Base-by-base conservation (phyloP, 2,113 vertebrate genomes). In the Carassius carassius region DNA sequence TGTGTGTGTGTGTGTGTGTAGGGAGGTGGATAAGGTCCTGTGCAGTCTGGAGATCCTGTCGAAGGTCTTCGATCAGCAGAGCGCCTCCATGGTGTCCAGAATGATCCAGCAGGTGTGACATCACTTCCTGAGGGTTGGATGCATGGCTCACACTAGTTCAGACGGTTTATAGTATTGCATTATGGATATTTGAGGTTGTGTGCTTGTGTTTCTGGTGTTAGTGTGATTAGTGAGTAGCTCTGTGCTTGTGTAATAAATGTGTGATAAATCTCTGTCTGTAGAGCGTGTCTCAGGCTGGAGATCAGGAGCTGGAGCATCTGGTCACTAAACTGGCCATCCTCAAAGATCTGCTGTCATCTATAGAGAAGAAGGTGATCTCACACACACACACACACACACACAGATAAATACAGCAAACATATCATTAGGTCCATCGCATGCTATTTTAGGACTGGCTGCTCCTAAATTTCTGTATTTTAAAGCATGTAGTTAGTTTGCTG, bases 31-130 rank as follows among this genome's bases (percentile, higher is more conserved):
- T 92, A 98, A 98, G 81, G 98, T 99, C 54, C 88, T 99, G 84
- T 95, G 95, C 0, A 97, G 98, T 49, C 92, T 99, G 86, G 98
- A 99, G 93, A 98, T 98, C 88, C 93, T 99, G 77, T 97, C 97
- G n/a, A 98, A 98, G 91, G 97, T 98, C n/a, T 98, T 99, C 72
- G 97, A 99, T 93, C 98, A 98, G 92, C 97, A 99, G 90, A 98
- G 97, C 88, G 96, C 97, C 0, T 95, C 96, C 70, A 96, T 95
- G 95, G 95, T 98, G 70, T 95, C 96, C 75, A 97, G 97, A 87
- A 96, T 98, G 93, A 94, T 98, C 88, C 98, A 98, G 87, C 97
- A 98, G 97, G 97, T 98, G 86, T 5, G n/a, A 67, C 25, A 19
- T 41, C 21, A 21, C 35, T 54, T 49, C 41, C 41, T 73, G 44